phyloP scores from a whole-genome alignment of 2,797 vertebrate species.

The Ammospiza maritima region DNA sequence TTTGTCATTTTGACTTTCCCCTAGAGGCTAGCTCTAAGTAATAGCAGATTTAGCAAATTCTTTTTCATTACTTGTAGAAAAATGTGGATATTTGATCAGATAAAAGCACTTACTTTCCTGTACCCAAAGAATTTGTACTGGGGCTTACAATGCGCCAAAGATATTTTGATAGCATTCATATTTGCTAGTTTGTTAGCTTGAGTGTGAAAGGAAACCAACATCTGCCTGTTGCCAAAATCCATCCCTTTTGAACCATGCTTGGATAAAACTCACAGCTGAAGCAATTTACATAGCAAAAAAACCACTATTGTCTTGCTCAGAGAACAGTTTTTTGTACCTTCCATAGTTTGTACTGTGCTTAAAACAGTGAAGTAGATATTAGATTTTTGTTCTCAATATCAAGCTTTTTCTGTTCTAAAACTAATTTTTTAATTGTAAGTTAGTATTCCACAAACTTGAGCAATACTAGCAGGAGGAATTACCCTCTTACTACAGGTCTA shows the following conservation, averaged over 20 bases:
- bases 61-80: neutral
- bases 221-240: constrained; percentile 19
- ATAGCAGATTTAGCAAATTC: neutral
- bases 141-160: neutral
- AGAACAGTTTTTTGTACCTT: neutral
- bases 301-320: neutral
- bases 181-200: constrained; percentile 29
- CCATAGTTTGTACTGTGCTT: neutral
- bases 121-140: neutral
- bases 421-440: neutral
- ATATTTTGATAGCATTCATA: constrained; percentile 38
- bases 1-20: neutral
- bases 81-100: neutral
- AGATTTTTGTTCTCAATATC: neutral
- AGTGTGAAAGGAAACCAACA: constrained; percentile 14
- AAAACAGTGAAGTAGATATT: neutral
- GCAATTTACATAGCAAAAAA: neutral
- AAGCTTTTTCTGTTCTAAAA: neutral
- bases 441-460: neutral
- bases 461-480: neutral
- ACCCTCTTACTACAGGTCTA: neutral
- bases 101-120: neutral
- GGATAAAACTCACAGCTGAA: constrained; percentile 30
- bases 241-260: constrained; percentile 1
- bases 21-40: neutral